phyloP scores from a whole-genome alignment of 2,888 invertebrate species.

The Mystacides longicornis region DNA sequence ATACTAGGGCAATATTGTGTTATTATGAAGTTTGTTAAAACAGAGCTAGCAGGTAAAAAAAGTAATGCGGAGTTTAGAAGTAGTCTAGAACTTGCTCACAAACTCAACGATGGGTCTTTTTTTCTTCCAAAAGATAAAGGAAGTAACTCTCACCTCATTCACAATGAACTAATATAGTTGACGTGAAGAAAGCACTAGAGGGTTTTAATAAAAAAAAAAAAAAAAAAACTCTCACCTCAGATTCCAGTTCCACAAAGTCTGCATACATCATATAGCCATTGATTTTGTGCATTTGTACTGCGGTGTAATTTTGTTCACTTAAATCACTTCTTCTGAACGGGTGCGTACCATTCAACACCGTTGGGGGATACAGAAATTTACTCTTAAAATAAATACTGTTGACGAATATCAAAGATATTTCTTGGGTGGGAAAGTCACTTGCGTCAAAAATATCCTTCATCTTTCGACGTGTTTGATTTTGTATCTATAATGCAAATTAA shows the following conservation, averaged over 20 bases:
- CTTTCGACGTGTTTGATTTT: constrained; percentile 35
- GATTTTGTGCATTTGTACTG: constrained; percentile 38
- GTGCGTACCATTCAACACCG: constrained; percentile 39
- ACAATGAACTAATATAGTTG: no score
- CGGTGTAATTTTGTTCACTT: constrained; percentile 26
- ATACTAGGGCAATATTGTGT: no score
- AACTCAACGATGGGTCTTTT: no score
- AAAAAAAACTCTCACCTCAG: constrained; percentile 34
- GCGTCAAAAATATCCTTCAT: constrained; percentile 42
- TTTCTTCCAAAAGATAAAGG: no score
- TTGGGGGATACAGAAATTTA: constrained; percentile 42
- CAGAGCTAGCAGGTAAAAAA: no score
- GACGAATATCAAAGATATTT: constrained; percentile 34
- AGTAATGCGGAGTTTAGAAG: no score
- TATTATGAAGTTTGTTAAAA: no score
- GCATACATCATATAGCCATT: constrained; percentile 42
- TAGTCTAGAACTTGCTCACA: no score
- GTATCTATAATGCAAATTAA: constrained; percentile 10
- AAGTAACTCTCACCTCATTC: no score
- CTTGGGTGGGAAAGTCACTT: constrained; percentile 34
- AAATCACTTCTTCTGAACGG: constrained; percentile 31
- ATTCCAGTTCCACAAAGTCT: constrained; percentile 36
- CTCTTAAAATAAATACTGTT: constrained; percentile 39
- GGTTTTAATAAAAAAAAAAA: no score
- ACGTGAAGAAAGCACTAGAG: no score